Base-by-base conservation (phyloP, 2,888 invertebrate genomes). In the Lamellibrachia satsuma region DNA sequence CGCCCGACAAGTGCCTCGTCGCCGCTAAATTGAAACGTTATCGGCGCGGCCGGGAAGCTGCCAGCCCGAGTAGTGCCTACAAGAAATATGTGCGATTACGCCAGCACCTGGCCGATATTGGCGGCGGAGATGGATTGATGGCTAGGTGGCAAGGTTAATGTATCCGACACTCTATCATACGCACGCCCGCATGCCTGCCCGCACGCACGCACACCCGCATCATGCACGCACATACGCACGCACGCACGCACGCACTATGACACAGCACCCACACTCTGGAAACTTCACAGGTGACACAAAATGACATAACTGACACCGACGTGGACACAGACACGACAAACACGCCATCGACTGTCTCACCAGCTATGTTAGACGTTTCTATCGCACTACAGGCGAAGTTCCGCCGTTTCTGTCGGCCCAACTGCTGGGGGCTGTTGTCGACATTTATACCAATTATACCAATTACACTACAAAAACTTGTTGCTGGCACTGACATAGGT, bases 11-110 rank as follows among this genome's bases (percentile, higher is more conserved):
- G 75, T 75, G 75, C 75, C 15, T 75, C 75, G 75, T 2, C 75
- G 75, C 75, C 15, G 75, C 22, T 75, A 75, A 75, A 75, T 75
- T 75, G 75, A 75, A 75, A 75, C 75, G 75, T 75, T 75, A 75
- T 75, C 75, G 75, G 75, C 75, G 75, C 3, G 75, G 75, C 75
- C 75, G 22, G 22, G 75, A 75, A 22, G 75, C 39, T 75, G 75
- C 75, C 75, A 75, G 75, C 22, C 75, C n/a, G 75, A 15, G 75
- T 75, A 75, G 75, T 75, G 75, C 22, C 75, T 75, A 75, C 75
- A 22, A 75, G 75, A 75, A 75, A 75, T 75, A 75, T 75, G 22
- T 4, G 75, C 75, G 75, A 75, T 75, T 75, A 75, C 75, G 75
- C 15, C 75, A 75, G 75, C 75, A 75, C 75, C 75, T 75, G 75